phyloP scores from a whole-genome alignment of 2,113 vertebrate genomes.

The Athene noctua region DNA sequence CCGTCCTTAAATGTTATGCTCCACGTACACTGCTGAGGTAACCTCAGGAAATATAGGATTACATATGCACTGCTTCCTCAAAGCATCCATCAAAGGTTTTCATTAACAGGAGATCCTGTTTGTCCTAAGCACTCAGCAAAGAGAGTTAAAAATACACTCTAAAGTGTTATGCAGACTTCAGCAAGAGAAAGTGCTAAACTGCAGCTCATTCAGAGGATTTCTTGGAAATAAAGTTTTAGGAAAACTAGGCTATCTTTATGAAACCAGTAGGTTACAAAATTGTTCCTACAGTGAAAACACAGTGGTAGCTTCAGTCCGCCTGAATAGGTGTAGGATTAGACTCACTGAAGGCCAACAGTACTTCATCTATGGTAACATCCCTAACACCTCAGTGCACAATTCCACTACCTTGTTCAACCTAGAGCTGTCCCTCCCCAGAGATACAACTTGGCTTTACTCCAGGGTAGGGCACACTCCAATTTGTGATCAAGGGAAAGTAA shows the following conservation, averaged over 20 bases:
- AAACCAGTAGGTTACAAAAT: not conserved
- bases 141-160: conserved; percentile 7
- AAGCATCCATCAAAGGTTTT: conserved; percentile 53
- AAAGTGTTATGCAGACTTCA: not conserved
- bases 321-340: not conserved
- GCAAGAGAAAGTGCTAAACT: not conserved
- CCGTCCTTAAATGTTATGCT: not conserved
- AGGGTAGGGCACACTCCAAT: not conserved
- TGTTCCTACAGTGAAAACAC: not conserved
- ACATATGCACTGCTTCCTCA: conserved; percentile 18
- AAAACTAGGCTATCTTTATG: not conserved
- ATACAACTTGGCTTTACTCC: not conserved
- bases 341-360: not conserved
- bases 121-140: conserved; percentile 29
- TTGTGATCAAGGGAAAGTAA: not conserved
- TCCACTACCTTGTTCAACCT: not conserved
- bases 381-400: not conserved
- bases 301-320: not conserved
- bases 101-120: conserved; percentile 29
- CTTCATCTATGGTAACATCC: not conserved
- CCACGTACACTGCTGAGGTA: not conserved
- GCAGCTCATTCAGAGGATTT: not conserved
- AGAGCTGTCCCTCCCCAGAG: not conserved
- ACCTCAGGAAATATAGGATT: conserved; percentile 53
- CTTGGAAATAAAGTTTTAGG: not conserved